These are phyloP conservation scores for Urosaurus nigricauda DNA, from an alignment of 2,797 vertebrate genomes.

Conservation along the genomic window DNA sequence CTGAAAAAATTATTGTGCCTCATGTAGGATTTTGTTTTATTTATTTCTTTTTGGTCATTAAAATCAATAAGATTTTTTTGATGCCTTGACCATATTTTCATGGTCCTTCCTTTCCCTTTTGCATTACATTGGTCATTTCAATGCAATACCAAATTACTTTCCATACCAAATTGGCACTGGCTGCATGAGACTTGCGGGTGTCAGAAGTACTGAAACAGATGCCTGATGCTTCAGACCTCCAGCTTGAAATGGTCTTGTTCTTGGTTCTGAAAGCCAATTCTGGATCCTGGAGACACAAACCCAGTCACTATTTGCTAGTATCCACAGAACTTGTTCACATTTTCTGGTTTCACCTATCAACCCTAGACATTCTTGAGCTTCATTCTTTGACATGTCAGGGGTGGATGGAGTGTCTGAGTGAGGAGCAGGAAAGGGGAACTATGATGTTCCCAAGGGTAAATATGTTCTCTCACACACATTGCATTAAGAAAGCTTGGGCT, in stretches of 20 bases:
- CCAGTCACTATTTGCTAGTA: background rate
- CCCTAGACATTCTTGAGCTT: too few species aligned
- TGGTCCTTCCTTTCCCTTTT: conserved; percentile 11
- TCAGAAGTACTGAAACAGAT: background rate
- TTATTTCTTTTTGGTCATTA: background rate
- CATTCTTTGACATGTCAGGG: background rate
- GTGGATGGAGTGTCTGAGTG: background rate
- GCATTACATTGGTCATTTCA: conserved; percentile 30
- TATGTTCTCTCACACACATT: background rate
- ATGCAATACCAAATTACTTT: conserved; percentile 26
- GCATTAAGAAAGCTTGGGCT: background rate
- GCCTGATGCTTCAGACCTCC: background rate
- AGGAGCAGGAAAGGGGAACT: background rate
- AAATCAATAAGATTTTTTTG: background rate
- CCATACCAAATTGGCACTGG: background rate
- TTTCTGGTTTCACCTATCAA: background rate
- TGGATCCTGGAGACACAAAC: background rate
- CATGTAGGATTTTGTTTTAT: conserved; percentile 17
- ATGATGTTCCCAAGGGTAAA: background rate
- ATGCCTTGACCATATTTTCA: background rate
- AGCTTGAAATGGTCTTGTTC: background rate
- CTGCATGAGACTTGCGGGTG: background rate
- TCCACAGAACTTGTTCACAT: background rate
- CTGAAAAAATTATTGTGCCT: conserved; percentile 15
- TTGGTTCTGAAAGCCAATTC: background rate